Base-by-base conservation (phyloP, 2,113 vertebrate species). In the Tupaia tana region DNA sequence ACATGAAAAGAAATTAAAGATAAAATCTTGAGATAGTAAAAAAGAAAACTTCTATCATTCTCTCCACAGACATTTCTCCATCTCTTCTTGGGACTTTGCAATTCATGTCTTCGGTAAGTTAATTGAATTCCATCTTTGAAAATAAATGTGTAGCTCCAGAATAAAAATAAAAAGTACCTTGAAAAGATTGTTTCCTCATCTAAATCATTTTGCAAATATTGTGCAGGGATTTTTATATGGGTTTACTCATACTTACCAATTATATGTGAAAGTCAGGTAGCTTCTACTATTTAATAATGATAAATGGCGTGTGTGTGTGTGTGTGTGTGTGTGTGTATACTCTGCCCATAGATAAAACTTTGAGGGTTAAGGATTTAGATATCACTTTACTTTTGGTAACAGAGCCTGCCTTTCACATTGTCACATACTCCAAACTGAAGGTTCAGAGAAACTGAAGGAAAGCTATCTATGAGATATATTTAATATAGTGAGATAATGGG, bases 331-430 rank as follows among this genome's bases (percentile, higher is more conserved):
- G 34, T 54, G 19, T 43, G 31, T 61, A 10, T 18, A 71, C 71
- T 54, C 31, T 85, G 34, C 27, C 73, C 15, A 67, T 34, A 78
- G 78, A 66, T n/a, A 83, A 24, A 90, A 78, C 9, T 64, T 75
- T 73, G 43, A 93, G n/a, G 20, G 25, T 93, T 63, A 86, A 85
- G 19, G 85, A 80, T 92, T 83, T 52, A 89, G 34, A 74, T n/a
- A 9, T 58, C 43, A 70, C 25, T 71, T 31, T 86, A 81, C 16
- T 83, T 59, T 64, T 58, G 63, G 29, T 24, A 79, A 80, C 91
- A 52, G 13, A 94, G 18, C 27, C 9, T 83, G 2, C 8, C 56
- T 29, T 73, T 78, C 29, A 69, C 22, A 89, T 13, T 29, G 24
- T 85, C 54, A 80, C 16, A 69, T 80, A 81, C 13, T 75, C 43